Conservation (phyloP, 1,140 invertebrate genomes). For the Papilio polytes region DNA sequence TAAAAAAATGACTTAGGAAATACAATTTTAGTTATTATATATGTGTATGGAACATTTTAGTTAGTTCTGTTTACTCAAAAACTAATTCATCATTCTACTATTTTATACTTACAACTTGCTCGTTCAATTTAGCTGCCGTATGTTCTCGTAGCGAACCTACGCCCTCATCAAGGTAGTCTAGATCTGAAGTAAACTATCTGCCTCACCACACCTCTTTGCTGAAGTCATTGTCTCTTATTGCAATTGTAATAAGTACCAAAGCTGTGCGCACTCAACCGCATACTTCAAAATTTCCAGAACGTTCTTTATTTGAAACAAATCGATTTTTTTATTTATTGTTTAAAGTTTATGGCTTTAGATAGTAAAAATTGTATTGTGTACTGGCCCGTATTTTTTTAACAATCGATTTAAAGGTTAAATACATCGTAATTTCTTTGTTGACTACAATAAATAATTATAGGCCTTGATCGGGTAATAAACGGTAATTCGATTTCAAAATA, state of each 20-base stretch:
- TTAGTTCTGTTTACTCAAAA: background rate
- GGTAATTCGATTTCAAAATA: background rate
- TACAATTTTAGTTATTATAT: too few species aligned
- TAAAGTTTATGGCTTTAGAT: slow-evolving; percentile 9
- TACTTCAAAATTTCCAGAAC: slow-evolving; percentile 46
- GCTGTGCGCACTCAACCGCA: slow-evolving; percentile 29
- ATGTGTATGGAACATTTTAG: too few species aligned
- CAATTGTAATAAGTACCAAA: slow-evolving; percentile 46
- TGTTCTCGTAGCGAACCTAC: slow-evolving; percentile 64
- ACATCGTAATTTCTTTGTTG: background rate
- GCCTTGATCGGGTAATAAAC: background rate
- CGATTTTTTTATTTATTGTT: slow-evolving; percentile 16
- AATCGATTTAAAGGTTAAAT: background rate
- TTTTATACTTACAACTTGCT: slow-evolving; percentile 31
- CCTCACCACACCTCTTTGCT: slow-evolving; percentile 31
- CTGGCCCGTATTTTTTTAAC: background rate
- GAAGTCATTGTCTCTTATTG: slow-evolving; percentile 45
- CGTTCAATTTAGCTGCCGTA: slow-evolving; percentile 44
- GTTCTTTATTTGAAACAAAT: slow-evolving; percentile 46
- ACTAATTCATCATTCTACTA: background rate
- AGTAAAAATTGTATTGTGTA: background rate
- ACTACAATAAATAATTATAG: background rate
- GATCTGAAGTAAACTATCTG: slow-evolving; percentile 57
- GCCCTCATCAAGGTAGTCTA: slow-evolving; percentile 74
- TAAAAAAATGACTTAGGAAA: too few species aligned